phyloP scores from a whole-genome alignment of 2,797 vertebrate genomes.

The Platalea minor region DNA sequence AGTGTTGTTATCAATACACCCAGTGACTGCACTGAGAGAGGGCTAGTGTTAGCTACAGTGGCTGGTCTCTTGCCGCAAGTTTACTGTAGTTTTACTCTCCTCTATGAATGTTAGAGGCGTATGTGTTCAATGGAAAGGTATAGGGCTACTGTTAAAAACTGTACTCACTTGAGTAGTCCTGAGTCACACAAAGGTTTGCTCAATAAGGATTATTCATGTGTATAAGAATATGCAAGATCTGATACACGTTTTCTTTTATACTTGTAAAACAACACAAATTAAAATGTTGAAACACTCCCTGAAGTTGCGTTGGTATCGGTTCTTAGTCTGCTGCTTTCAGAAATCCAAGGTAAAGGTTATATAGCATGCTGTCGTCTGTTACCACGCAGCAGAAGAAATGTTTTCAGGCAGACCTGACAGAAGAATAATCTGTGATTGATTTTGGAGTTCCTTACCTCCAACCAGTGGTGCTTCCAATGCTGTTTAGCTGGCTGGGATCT shows the following conservation, averaged over 20 bases:
- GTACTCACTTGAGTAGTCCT: not conserved
- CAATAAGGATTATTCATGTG: not conserved
- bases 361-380: not conserved
- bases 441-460: not conserved
- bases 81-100: not conserved
- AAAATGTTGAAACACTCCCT: not conserved
- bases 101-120: not conserved
- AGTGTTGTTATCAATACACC: not conserved
- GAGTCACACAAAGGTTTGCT: not conserved
- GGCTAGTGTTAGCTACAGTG: not conserved
- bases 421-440: not conserved
- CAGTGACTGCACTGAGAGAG: not conserved
- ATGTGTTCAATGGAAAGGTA: not conserved
- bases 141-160: not conserved
- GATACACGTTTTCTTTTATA: not conserved
- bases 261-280: constrained; percentile 32
- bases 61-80: not conserved
- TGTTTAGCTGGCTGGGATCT: not conserved
- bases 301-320: not conserved
- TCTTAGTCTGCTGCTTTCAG: not conserved
- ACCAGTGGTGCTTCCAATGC: not conserved
- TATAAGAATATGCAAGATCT: not conserved
- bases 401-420: not conserved
- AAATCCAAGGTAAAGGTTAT: not conserved
- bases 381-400: not conserved